phyloP scores from a whole-genome alignment of 1,140 invertebrate species.

The Schlechtendalia chinensis region DNA sequence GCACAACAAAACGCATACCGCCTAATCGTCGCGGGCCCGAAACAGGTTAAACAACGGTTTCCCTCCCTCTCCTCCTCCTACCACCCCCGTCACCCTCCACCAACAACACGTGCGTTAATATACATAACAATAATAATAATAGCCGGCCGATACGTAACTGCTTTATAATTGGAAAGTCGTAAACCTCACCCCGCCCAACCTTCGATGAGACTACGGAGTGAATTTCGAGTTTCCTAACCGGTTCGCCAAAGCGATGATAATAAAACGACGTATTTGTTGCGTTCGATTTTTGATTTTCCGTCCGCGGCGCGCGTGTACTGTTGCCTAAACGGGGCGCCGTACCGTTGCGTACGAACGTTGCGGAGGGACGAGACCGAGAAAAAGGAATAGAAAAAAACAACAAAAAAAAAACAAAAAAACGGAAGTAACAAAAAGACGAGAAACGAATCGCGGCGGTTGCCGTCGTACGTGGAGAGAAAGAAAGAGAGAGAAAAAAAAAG shows the following conservation, averaged over 20 bases:
- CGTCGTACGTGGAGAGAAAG: background rate
- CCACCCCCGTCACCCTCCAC: too few relatives aligned
- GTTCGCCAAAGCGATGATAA: conserved; percentile 7
- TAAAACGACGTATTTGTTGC: too few relatives aligned
- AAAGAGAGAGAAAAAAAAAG: background rate
- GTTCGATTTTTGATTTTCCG: too few relatives aligned
- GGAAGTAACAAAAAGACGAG: background rate
- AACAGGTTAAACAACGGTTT: conserved; percentile 27
- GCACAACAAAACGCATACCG: too few relatives aligned
- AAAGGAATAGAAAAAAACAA: background rate
- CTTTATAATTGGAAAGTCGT: conserved; percentile 11
- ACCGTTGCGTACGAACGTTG: too few relatives aligned
- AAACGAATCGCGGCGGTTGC: background rate
- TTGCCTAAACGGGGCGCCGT: conserved; percentile 33
- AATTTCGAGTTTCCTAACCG: conserved; percentile 10
- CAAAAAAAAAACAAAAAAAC: background rate
- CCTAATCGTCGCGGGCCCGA: background rate
- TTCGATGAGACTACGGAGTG: too few relatives aligned
- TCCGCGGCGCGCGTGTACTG: background rate
- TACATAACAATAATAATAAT: too few relatives aligned
- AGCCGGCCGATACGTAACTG: too few relatives aligned
- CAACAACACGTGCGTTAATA: too few relatives aligned
- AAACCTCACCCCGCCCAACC: too few relatives aligned
- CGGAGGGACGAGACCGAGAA: too few relatives aligned
- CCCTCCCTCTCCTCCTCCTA: too few relatives aligned